Percentiles rank a stretch among this genome's conserved stretches.
These are phyloP conservation scores for Polymixis lichenea DNA, from an alignment of 2,888 invertebrate genomes.

Conservation along the genomic window DNA sequence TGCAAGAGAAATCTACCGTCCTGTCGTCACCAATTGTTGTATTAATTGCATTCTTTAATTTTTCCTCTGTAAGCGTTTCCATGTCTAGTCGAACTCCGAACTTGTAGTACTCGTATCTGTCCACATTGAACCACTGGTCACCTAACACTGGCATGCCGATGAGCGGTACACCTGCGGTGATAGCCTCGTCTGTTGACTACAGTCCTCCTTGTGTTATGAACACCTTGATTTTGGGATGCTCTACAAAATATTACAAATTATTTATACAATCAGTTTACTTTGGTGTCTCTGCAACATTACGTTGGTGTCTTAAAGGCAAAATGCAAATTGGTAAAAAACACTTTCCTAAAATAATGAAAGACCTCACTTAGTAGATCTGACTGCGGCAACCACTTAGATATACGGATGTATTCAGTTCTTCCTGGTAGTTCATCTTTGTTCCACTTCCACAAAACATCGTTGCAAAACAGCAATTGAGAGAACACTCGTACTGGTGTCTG, in stretches of 20 bases:
- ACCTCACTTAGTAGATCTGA: slow-evolving; percentile 72
- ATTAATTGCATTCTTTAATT: slow-evolving; percentile 68
- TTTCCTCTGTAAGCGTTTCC: slow-evolving; percentile 68
- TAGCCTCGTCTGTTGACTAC: slow-evolving; percentile 84
- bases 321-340: too few relatives aligned
- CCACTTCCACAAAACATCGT: slow-evolving; percentile 81
- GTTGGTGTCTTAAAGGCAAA: too few relatives aligned
- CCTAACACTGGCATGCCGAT: slow-evolving; percentile 81
- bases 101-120: slow-evolving; percentile 70
- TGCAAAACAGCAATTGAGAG: slow-evolving; percentile 74
- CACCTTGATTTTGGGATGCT: slow-evolving; percentile 83
- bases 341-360: neutral
- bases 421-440: slow-evolving; percentile 73
- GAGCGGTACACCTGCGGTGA: slow-evolving; percentile 79
- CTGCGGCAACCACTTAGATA: slow-evolving; percentile 81
- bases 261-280: neutral
- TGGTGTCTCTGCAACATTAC: neutral
- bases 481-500: too few relatives aligned
- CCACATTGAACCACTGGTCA: slow-evolving; percentile 82
- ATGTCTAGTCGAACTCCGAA: slow-evolving; percentile 76
- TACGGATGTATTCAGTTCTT: slow-evolving; percentile 73
- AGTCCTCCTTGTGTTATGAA: slow-evolving; percentile 83
- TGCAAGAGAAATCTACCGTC: too few relatives aligned
- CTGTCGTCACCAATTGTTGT: slow-evolving; percentile 51
- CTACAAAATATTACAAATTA: slow-evolving; percentile 63